Percentiles rank a stretch among this genome's conserved stretches.
phyloP scores from a whole-genome alignment of 2,888 invertebrate species.

The Catocala nupta region DNA sequence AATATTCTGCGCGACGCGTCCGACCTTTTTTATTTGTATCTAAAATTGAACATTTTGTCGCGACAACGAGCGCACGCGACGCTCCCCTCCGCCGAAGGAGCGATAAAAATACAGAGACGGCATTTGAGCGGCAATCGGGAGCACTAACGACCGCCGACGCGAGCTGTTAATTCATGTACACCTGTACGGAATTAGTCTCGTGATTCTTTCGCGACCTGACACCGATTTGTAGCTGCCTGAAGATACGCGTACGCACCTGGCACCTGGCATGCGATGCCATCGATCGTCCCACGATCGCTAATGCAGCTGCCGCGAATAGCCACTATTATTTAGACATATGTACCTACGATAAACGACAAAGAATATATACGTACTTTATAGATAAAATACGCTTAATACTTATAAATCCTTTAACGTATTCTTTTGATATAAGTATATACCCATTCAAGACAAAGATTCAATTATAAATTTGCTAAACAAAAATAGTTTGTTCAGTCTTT shows the following conservation, averaged over 20 bases:
- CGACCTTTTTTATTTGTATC: constrained; percentile 88
- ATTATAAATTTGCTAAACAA: neutral
- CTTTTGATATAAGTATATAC: no score
- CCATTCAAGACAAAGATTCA: neutral
- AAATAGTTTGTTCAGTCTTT: constrained; percentile 46
- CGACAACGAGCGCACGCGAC: constrained; percentile 81
- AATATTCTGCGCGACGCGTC: constrained; percentile 85
- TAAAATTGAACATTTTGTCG: constrained; percentile 87
- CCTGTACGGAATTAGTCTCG: constrained; percentile 60
- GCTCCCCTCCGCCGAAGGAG: constrained; percentile 76
- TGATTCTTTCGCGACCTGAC: constrained; percentile 11
- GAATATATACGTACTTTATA: no score
- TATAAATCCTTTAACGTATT: no score
- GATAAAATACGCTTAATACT: no score
- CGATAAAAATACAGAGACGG: constrained; percentile 81
- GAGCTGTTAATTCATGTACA: constrained; percentile 65
- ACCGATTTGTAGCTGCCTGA: constrained; percentile 10
- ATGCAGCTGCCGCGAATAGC: neutral
- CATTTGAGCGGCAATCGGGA: constrained; percentile 69
- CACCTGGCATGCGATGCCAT: neutral
- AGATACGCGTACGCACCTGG: constrained; percentile 2
- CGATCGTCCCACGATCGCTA: neutral
- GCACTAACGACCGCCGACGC: constrained; percentile 68
- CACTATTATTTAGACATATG: no score
- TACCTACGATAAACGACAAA: no score